These are phyloP conservation scores for Echinometra lucunter DNA, from an alignment of 53 echinoderm and acorn worm species.

Conservation along the genomic window DNA sequence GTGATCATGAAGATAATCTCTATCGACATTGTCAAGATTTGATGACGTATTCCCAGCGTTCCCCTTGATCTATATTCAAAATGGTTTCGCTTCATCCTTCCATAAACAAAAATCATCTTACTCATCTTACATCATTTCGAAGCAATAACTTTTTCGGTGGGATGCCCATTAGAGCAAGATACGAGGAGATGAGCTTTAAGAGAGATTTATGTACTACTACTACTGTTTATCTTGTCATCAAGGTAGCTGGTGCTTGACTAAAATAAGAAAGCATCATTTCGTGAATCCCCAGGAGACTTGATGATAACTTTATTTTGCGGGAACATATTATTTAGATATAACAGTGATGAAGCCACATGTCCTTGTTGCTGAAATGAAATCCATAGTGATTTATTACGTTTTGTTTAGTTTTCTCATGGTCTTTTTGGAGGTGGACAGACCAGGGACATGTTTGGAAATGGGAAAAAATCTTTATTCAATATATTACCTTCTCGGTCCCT, in stretches of 20 bases:
- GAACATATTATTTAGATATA: background rate
- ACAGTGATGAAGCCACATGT: background rate
- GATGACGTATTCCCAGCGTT: background rate
- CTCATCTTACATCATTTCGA: background rate
- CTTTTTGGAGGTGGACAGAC: background rate
- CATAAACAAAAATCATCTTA: conserved; percentile 1
- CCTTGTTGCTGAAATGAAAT: background rate
- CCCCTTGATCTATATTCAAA: background rate
- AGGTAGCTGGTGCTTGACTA: background rate
- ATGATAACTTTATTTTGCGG: background rate
- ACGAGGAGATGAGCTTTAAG: background rate
- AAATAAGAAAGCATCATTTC: background rate
- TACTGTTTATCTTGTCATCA: background rate
- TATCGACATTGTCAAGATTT: background rate
- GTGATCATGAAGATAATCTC: background rate
- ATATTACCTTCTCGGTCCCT: no score
- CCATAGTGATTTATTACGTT: background rate
- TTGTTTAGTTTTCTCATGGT: background rate
- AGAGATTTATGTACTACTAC: background rate
- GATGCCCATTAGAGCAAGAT: background rate
- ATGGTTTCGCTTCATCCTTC: background rate
- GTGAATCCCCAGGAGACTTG: background rate
- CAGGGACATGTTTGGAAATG: no score
- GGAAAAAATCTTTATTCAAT: no score
- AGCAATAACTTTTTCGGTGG: background rate